Percentiles rank a stretch among this genome's conserved stretches.
Evolutionary conservation across 2,113 vertebrate genomes (phyloP).

Genomic region (Pelusios castaneus): DNA sequence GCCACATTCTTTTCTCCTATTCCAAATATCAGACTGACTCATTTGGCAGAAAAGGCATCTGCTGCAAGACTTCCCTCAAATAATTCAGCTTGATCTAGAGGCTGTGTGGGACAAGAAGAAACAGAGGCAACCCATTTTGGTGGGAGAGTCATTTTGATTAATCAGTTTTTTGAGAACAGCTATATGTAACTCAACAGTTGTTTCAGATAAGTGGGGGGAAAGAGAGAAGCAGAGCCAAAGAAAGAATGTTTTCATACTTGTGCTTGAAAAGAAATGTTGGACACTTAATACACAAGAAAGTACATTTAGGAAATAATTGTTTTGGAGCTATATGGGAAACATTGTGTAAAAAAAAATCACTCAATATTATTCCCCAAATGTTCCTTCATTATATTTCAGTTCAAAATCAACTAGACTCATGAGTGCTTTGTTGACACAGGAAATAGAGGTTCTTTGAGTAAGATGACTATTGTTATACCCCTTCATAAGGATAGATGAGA

Average conservation of each 20-base stretch:
- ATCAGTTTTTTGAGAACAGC: neutral
- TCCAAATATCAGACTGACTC: neutral
- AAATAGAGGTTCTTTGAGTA: neutral
- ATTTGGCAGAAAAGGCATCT: neutral
- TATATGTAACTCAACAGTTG: neutral
- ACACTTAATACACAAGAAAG: neutral
- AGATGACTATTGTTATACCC: neutral
- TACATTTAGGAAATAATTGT: neutral
- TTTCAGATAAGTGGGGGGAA: neutral
- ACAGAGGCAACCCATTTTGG: conserved; percentile 40
- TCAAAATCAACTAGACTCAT: neutral
- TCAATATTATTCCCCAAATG: neutral
- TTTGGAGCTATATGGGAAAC: neutral
- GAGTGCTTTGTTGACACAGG: neutral
- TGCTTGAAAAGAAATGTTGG: too few relatives aligned
- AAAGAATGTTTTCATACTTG: too few relatives aligned
- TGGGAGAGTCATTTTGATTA: conserved; percentile 23
- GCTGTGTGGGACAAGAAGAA: conserved; percentile 1
- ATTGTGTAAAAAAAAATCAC: neutral
- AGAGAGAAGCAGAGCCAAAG: neutral
- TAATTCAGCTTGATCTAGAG: conserved; percentile 27
- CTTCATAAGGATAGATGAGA: neutral
- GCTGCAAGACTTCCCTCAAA: conserved; percentile 22
- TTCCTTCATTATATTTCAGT: neutral
- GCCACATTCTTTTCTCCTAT: neutral